Conservation (phyloP, 1,140 invertebrate genomes). For the Homarus americanus region DNA sequence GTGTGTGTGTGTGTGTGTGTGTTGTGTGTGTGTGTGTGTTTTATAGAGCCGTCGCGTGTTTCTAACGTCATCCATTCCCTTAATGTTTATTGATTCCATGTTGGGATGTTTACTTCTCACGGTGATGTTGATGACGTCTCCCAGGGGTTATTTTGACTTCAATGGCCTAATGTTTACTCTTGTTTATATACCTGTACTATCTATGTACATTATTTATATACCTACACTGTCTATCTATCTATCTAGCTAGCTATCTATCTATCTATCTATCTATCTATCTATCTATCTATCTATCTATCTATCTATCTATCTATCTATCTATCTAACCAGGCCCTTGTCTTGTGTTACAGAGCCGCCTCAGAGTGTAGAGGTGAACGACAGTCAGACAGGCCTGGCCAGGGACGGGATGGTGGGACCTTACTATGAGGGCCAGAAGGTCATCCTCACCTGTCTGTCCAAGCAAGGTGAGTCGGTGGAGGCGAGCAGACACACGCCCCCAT, state of each 20-base stretch:
- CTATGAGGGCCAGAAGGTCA: constrained; percentile 40
- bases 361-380: constrained; percentile 38
- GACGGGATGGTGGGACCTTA: constrained; percentile 25
- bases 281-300: too few relatives aligned
- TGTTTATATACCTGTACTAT: too few relatives aligned
- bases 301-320: too few relatives aligned
- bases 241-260: too few relatives aligned
- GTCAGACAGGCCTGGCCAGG: constrained; percentile 37
- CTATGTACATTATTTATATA: too few relatives aligned
- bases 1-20: neutral
- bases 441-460: constrained; percentile 41
- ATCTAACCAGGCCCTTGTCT: neutral
- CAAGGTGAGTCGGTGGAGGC: constrained; percentile 25
- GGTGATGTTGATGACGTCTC: neutral
- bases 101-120: neutral
- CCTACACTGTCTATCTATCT: too few relatives aligned
- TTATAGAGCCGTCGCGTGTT: neutral
- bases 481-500: too few relatives aligned
- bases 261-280: too few relatives aligned
- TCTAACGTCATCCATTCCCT: neutral
- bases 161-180: neutral
- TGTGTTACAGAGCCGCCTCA: constrained; percentile 32
- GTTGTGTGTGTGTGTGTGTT: neutral
- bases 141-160: neutral
- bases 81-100: neutral